Conservation (phyloP, 2,113 vertebrate genomes). For the Nyctibius bracteatus region DNA sequence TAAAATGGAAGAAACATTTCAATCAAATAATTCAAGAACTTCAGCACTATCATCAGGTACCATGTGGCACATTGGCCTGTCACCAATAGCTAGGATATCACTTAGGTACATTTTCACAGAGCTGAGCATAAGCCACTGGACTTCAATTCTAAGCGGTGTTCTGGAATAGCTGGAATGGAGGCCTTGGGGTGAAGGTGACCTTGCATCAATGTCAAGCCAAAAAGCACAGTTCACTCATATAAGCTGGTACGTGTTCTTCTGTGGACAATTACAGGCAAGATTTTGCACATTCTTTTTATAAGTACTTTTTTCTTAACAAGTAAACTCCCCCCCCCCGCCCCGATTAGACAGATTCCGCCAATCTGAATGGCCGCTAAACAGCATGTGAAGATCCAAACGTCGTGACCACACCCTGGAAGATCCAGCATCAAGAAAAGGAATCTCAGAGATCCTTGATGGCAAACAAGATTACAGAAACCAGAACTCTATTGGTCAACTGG, state of each 20-base stretch:
- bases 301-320: background rate
- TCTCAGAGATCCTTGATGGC: background rate
- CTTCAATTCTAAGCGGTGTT: background rate
- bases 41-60: background rate
- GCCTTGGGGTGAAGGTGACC: background rate
- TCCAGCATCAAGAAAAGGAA: background rate
- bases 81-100: background rate
- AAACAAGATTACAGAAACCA: background rate
- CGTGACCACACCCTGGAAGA: background rate
- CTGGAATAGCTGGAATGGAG: background rate
- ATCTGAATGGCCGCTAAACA: background rate
- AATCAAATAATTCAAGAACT: background rate
- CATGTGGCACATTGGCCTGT: background rate
- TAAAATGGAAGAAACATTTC: background rate
- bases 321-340: background rate
- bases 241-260: background rate
- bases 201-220: background rate
- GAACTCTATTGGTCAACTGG: background rate
- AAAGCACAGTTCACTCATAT: background rate
- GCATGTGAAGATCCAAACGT: fast-evolving
- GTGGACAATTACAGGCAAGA: background rate
- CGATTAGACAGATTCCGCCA: background rate
- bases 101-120: background rate
- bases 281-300: background rate
- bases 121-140: background rate